These are phyloP conservation scores for Channa argus DNA, from an alignment of 2,113 vertebrate species.

Conservation along the genomic window DNA sequence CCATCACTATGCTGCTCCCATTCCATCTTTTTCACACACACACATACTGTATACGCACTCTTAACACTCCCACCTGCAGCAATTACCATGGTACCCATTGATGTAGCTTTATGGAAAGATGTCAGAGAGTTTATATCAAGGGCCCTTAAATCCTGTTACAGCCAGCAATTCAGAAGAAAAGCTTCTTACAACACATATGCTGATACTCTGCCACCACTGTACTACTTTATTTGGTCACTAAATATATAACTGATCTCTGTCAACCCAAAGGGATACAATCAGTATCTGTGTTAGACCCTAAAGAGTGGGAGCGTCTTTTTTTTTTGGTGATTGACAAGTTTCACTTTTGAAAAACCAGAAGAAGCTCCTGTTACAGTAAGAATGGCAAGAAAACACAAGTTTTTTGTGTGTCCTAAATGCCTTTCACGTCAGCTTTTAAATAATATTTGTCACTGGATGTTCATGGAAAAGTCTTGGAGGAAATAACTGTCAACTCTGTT, in stretches of 20 bases:
- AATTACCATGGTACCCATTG: constrained; percentile 43
- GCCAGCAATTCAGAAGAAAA: constrained; percentile 8
- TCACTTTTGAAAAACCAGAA: too few species aligned
- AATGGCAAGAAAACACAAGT: too few species aligned
- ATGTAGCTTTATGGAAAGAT: constrained; percentile 37
- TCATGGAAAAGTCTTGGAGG: too few species aligned
- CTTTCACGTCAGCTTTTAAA: too few species aligned
- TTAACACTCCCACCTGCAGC: constrained; percentile 38
- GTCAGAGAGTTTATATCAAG: constrained; percentile 27
- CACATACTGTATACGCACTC: not conserved
- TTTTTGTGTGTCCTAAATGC: too few species aligned
- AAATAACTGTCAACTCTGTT: too few species aligned
- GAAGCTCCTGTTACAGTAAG: too few species aligned
- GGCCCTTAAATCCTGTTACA: constrained; percentile 25
- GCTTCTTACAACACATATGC: not conserved
- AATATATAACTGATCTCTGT: not conserved
- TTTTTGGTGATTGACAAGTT: too few species aligned
- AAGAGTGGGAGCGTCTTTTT: not conserved
- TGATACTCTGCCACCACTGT: not conserved
- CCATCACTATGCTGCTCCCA: constrained; percentile 23
- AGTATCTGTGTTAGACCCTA: not conserved
- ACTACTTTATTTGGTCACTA: not conserved
- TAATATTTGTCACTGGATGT: too few species aligned
- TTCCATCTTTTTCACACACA: constrained; percentile 9
- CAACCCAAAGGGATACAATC: not conserved